A percentile compares a stretch with the other conserved stretches of the same genome.
These are phyloP conservation scores for Falco naumanni DNA, from an alignment of 2,797 vertebrate genomes.

Conservation along the genomic window DNA sequence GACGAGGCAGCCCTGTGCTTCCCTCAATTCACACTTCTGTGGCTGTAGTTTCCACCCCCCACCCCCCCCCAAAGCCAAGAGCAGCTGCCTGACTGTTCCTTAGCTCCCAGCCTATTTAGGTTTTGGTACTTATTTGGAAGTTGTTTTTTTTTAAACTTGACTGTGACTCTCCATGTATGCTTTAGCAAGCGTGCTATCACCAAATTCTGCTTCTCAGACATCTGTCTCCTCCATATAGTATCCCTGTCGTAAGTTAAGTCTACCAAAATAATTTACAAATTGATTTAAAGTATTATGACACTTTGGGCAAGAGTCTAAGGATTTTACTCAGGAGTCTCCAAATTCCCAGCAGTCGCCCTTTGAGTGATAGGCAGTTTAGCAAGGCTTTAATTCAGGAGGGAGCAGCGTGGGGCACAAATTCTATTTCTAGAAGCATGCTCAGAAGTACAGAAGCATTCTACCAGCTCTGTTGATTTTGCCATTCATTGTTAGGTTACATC, in stretches of 20 bases:
- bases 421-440: neutral
- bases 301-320: neutral
- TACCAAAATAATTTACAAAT: neutral
- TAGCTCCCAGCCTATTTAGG: neutral
- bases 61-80: neutral
- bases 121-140: neutral
- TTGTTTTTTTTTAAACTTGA: neutral
- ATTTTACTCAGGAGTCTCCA: neutral
- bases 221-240: neutral
- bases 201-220: neutral
- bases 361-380: neutral
- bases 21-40: neutral
- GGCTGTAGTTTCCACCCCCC: neutral
- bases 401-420: neutral
- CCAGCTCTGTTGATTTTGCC: neutral
- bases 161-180: accelerated
- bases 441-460: neutral
- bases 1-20: neutral
- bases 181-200: neutral
- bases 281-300: neutral
- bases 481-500: neutral
- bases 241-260: neutral
- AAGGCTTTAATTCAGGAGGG: neutral
- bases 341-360: neutral
- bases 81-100: neutral